phyloP scores from a whole-genome alignment of 2,113 vertebrate genomes.

The Pseudolaguvia tuberculata region DNA sequence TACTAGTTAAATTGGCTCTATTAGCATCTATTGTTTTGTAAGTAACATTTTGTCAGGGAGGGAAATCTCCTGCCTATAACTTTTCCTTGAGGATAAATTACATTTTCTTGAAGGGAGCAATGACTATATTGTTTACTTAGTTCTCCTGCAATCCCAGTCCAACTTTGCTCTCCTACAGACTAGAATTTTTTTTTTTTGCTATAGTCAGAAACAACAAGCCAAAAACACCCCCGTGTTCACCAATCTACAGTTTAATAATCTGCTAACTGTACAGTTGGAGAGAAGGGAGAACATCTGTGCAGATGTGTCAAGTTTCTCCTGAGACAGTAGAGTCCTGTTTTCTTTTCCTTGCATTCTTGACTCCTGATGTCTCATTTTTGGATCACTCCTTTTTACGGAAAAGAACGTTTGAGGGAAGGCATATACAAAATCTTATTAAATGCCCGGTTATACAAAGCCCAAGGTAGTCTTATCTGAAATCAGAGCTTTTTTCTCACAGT shows the following conservation, averaged over 20 bases:
- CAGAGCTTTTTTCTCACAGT: neutral
- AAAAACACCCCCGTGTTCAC: neutral
- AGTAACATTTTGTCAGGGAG: too few relatives aligned
- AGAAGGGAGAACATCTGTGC: conserved; percentile 33
- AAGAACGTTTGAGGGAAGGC: neutral
- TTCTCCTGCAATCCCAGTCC: neutral
- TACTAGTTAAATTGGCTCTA: too few relatives aligned
- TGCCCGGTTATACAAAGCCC: neutral
- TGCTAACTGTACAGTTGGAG: conserved; percentile 28
- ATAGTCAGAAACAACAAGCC: neutral
- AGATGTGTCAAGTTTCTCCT: conserved; percentile 22
- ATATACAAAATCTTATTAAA: too few relatives aligned
- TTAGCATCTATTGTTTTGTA: too few relatives aligned
- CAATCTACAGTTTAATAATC: conserved; percentile 29
- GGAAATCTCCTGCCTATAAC: neutral
- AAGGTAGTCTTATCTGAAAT: neutral
- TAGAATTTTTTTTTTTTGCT: conserved; percentile 5
- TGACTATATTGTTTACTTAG: neutral
- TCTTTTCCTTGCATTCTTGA: conserved; percentile 28
- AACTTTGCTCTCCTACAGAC: neutral
- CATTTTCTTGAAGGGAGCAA: neutral
- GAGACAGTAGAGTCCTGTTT: conserved; percentile 19
- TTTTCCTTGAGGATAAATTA: neutral
- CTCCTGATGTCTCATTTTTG: conserved; percentile 29
- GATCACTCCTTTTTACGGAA: conserved; percentile 9